Percentiles rank a stretch among this genome's conserved stretches.
phyloP scores from a whole-genome alignment of 2,113 vertebrate genomes.

The Ictalurus punctatus region DNA sequence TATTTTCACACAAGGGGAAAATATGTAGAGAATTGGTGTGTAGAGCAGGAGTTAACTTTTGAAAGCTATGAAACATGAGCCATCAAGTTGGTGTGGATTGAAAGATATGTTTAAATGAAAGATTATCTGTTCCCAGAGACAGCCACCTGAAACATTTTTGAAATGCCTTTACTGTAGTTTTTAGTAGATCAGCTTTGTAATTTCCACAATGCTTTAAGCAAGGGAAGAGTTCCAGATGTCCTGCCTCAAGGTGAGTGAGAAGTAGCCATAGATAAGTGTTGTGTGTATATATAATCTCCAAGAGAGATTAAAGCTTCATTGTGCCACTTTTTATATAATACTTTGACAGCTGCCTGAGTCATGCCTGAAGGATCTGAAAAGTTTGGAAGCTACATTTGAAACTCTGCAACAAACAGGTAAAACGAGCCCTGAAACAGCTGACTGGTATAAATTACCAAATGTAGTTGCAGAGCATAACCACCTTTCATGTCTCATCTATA shows the following conservation, averaged over 20 bases:
- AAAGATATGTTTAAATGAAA: not conserved
- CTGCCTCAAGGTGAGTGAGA: not conserved
- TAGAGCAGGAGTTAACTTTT: not conserved
- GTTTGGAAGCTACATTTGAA: constrained; percentile 11
- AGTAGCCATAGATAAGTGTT: not conserved
- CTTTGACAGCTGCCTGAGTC: constrained; percentile 3
- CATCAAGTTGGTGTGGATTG: not conserved
- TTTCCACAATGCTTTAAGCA: not conserved
- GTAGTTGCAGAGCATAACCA: not conserved
- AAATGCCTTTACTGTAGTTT: not conserved
- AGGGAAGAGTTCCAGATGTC: not conserved
- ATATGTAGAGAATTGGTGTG: not conserved
- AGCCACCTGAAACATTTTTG: not conserved
- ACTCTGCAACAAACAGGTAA: not conserved
- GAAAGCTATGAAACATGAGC: not conserved
- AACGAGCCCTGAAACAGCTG: not conserved
- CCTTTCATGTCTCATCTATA: not conserved
- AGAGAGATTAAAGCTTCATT: not conserved
- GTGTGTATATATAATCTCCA: not conserved
- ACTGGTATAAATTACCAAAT: not conserved
- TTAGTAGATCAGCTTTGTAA: not conserved
- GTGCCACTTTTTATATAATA: not conserved
- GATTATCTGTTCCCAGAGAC: not conserved
- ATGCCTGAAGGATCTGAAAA: not conserved
- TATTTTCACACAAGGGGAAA: not conserved